Evolutionary conservation across 1,140 invertebrate species (phyloP).

Genomic region (Laupala kohalensis): DNA sequence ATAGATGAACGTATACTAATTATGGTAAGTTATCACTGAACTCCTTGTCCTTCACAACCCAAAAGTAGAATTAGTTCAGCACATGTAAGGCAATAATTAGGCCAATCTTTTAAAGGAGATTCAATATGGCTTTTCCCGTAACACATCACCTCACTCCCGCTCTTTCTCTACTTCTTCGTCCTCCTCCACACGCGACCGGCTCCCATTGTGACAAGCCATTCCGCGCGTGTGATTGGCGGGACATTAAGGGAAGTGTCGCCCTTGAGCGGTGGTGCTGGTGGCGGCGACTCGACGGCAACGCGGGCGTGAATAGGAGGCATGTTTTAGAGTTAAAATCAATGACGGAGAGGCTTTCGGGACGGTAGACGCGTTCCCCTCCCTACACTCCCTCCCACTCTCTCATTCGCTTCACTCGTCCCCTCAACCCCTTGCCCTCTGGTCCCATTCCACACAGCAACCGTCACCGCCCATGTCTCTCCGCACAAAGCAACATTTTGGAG

Average conservation of each 20-base stretch:
- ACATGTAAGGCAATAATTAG: no score
- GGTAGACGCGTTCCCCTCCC: not conserved
- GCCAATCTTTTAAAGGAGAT: no score
- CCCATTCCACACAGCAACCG: not conserved
- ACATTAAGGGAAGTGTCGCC: not conserved
- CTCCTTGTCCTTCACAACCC: no score
- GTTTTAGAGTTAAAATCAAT: not conserved
- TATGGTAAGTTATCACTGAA: no score
- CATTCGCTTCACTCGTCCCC: no score
- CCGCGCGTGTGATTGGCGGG: not conserved
- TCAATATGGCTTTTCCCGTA: no score
- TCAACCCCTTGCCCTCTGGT: not conserved
- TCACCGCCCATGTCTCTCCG: not conserved
- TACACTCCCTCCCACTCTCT: not conserved
- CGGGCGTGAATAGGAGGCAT: not conserved
- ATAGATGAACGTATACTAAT: no score
- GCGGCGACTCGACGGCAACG: not conserved
- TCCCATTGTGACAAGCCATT: not conserved
- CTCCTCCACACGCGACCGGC: no score
- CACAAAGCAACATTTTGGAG: not conserved
- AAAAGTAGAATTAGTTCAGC: no score
- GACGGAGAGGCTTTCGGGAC: not conserved
- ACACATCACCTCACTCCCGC: no score
- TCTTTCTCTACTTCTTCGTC: no score
- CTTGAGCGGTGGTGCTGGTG: not conserved